Conservation (phyloP, 2,113 vertebrate genomes). For the Bagarius yarrelli region DNA sequence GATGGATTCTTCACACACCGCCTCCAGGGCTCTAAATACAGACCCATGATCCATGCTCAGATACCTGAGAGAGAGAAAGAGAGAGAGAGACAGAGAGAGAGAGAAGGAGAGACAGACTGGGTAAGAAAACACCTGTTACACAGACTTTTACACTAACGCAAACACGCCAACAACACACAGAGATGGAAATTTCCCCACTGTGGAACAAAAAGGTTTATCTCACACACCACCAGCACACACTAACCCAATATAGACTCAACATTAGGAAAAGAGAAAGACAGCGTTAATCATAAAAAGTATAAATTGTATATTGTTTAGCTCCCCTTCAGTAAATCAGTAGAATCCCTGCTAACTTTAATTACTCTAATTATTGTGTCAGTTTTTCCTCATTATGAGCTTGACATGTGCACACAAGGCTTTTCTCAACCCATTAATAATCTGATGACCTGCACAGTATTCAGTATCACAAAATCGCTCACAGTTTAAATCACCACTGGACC, state of each 20-base stretch:
- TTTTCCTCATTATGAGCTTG: neutral
- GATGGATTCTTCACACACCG: conserved; percentile 66
- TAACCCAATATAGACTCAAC: too few species aligned
- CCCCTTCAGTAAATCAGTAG: neutral
- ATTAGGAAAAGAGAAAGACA: too few species aligned
- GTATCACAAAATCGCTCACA: conserved; percentile 5
- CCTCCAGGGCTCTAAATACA: conserved; percentile 67
- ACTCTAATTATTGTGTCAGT: neutral
- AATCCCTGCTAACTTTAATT: neutral
- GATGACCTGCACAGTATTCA: neutral
- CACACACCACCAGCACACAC: too few species aligned
- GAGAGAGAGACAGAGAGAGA: neutral
- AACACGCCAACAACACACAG: too few species aligned
- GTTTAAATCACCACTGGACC: neutral
- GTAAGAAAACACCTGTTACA: too few species aligned
- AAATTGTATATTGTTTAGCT: conserved; percentile 5
- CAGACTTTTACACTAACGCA: too few species aligned
- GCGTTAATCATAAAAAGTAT: conserved; percentile 1
- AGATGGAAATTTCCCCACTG: too few species aligned
- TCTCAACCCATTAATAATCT: neutral
- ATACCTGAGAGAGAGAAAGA: conserved; percentile 8
- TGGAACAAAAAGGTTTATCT: too few species aligned
- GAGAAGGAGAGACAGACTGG: neutral
- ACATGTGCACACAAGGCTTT: neutral
- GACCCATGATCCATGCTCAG: conserved; percentile 65